Evolutionary conservation across 2,113 vertebrate species (phyloP), one percentile per base, ranked within the genome.

Genomic region (Pollachius pollachius): DNA sequence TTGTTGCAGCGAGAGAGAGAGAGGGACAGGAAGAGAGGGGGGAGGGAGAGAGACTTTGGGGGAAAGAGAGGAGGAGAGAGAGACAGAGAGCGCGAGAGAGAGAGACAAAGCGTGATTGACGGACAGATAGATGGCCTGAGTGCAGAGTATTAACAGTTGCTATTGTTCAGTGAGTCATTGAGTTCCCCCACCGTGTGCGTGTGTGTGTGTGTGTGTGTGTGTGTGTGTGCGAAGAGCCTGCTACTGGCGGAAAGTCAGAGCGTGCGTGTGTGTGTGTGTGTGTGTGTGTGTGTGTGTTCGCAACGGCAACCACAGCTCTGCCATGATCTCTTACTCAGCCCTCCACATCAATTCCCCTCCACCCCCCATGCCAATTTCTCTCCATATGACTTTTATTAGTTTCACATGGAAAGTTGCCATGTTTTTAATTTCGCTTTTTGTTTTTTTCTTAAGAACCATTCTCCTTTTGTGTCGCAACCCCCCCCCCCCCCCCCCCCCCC

Each of bases 351-450:
- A 68, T 78, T 81, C 74, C 67, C 65, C 59, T 66, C 1, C 41
- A 37, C 41, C 41, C 70, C 71, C 63, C 72, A 79, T 52, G 68
- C 64, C 30, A 79, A 66, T 78, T 72, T 79, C 79, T 75, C 71
- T 74, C 81, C 87, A 90, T 81, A 77, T 88, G 84, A 84, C 76
- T 86, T 75, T 70, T 77, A 81, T 87, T 87, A 87, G 77, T 67
- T 75, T 72, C 76, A 86, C 85, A 76, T 78, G 67, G 79, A 88
- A 83, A 76, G 30, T 66, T 76, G 41, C 68, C 76, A 81, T 74
- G 66, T 19, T 87, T 69, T 68, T 74, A 69, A 76, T 81, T 34
- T 82, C 75, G 81, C 77, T 80, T 48, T 23, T 23, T 23, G 2
- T 23, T 23, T 23, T 23, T 23, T 69, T 74, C 68, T 82, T n/a